Base-by-base conservation (phyloP, 2,888 invertebrate species). In the Cerastis leucographa region DNA sequence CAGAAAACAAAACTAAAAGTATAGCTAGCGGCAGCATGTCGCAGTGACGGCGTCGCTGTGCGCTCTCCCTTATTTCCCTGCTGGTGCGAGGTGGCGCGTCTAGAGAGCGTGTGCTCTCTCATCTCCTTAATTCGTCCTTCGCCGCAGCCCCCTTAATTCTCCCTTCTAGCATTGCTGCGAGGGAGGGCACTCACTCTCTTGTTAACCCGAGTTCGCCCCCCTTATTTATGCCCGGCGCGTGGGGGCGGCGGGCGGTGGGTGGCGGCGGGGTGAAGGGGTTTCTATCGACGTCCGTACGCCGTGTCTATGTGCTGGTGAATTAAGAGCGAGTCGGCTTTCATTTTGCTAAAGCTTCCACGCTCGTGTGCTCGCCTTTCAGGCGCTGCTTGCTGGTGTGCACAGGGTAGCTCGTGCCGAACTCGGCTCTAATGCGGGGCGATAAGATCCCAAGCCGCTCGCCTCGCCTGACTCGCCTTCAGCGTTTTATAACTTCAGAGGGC, bases 41-140 rank as follows among this genome's bases (percentile, higher is more conserved):
- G 86, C 90, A 82, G 81, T 77, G 77, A 83, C 75, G 81, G 65
- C 75, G 80, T 81, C 35, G 81, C 71, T 75, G 64, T 81, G 80
- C 84, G 81, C 86, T 87, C 87, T 93, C 91, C 92, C 93, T 93
- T 95, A 95, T 95, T 95, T 95, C 95, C 94, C 93, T 93, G 93
- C 92, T 92, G 92, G 93, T 90, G 91, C 91, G 94, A 94, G 94
- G 94, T 93, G 94, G 94, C 94, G 93, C 94, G 95, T 94, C 96
- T 96, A 95, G 95, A 95, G 96, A 96, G 95, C 95, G 95, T 94
- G 95, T 95, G 95, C 96, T 96, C 96, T 96, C 96, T 96, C 96
- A 96, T 96, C 96, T 96, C 96, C 96, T 96, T 96, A 96, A 96
- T 96, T 96, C 96, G 96, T 96, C 96, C 96, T 96, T 96, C 96